These are phyloP conservation scores for Ctenopoma kingsleyae DNA, from an alignment of 2,797 vertebrate genomes.

Conservation along the genomic window DNA sequence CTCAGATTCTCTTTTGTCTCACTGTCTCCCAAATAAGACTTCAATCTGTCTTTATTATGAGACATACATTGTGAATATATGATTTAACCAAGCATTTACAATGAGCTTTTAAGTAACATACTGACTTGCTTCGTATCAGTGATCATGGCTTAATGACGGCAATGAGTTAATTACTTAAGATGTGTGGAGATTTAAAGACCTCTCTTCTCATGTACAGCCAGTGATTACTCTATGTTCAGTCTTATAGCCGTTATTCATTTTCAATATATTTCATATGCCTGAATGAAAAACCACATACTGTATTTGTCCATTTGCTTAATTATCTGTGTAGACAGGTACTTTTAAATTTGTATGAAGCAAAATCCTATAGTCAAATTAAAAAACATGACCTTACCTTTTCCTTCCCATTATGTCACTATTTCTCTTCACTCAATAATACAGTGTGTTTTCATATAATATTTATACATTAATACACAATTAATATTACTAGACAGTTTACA, in stretches of 20 bases:
- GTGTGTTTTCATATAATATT: conserved; percentile 12
- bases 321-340: conserved; percentile 12
- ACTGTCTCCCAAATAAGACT: conserved; percentile 40
- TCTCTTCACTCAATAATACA: conserved; percentile 4
- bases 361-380: conserved; percentile 21
- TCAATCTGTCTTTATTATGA: conserved; percentile 63
- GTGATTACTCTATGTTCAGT: conserved; percentile 54
- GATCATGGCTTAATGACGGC: conserved; percentile 66
- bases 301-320: conserved; percentile 53
- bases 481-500: conserved; percentile 18
- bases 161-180: conserved; percentile 70
- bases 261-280: conserved; percentile 45
- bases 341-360: conserved; percentile 20
- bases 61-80: conserved; percentile 51
- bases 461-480: conserved; percentile 20
- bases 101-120: conserved; percentile 61
- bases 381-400: conserved; percentile 14
- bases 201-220: conserved; percentile 36
- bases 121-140: conserved; percentile 64
- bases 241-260: conserved; percentile 30
- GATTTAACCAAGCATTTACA: conserved; percentile 63
- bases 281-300: conserved; percentile 40
- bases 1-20: conserved; percentile 8
- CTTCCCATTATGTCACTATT: not conserved
- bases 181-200: conserved; percentile 64